phyloP scores from a whole-genome alignment of 2,888 invertebrate genomes.

The Limenitis camilla region DNA sequence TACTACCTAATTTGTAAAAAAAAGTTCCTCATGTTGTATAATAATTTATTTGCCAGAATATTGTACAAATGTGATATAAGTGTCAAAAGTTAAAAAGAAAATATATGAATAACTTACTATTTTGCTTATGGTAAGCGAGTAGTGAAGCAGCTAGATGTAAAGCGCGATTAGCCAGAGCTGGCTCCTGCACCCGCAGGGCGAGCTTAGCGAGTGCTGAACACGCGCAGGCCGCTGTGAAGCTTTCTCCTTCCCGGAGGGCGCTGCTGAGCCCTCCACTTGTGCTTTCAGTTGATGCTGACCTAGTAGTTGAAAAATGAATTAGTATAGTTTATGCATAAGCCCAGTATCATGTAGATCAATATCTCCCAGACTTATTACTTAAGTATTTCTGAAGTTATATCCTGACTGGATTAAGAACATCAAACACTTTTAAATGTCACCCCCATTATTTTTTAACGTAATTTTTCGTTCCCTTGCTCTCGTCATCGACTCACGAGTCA shows the following conservation, averaged over 20 bases:
- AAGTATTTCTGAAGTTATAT: neutral
- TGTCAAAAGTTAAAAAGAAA: too few species aligned
- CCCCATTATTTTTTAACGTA: neutral
- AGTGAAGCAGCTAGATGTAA: slow-evolving; percentile 92
- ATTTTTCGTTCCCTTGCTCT: neutral
- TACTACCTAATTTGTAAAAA: too few species aligned
- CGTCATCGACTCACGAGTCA: too few species aligned
- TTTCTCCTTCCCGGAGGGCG: slow-evolving; percentile 95
- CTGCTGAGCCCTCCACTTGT: slow-evolving; percentile 78
- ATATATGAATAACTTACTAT: too few species aligned
- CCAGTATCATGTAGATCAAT: too few species aligned
- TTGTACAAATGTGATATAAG: too few species aligned
- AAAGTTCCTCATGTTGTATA: too few species aligned
- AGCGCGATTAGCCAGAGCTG: slow-evolving; percentile 77
- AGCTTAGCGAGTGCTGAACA: slow-evolving; percentile 94
- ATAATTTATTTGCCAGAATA: too few species aligned
- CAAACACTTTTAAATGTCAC: neutral
- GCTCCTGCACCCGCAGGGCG: slow-evolving; percentile 74
- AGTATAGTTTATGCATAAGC: too few species aligned
- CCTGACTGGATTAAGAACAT: neutral
- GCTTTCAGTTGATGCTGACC: slow-evolving; percentile 6
- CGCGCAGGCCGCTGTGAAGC: slow-evolving; percentile 94
- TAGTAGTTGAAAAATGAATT: neutral
- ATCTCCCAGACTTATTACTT: too few species aligned
- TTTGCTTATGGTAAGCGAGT: slow-evolving; percentile 64